Conservation (phyloP, 2,888 invertebrate genomes). For the Ophonus ardosiacus region DNA sequence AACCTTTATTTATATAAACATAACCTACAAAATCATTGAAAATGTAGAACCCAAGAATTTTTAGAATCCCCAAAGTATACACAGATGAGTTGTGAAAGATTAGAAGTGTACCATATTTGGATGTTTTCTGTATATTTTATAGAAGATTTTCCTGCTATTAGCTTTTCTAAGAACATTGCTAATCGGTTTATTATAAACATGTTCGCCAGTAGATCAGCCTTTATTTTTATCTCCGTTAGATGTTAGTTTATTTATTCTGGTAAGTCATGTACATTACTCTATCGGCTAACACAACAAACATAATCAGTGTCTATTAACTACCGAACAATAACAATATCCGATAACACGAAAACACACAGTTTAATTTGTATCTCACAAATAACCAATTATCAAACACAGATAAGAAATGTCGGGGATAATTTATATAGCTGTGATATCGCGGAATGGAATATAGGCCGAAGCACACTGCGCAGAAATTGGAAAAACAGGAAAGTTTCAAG, state of each 20-base stretch:
- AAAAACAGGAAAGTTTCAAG: no score
- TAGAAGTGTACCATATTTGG: no score
- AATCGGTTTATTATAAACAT: neutral
- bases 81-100: no score
- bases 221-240: conserved; percentile 12
- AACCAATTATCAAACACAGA: conserved; percentile 25
- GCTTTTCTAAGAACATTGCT: neutral
- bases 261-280: conserved; percentile 16
- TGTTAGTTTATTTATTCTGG: conserved; percentile 10
- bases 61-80: no score
- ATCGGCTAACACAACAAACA: conserved; percentile 8
- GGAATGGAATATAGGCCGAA: neutral
- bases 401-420: neutral
- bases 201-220: neutral
- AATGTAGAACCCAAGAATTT: neutral
- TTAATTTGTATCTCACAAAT: conserved; percentile 41
- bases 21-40: no score
- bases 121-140: no score
- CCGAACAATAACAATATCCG: conserved; percentile 27
- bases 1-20: no score
- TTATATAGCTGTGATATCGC: neutral
- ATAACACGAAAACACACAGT: conserved; percentile 35
- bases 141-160: neutral
- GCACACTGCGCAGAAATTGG: neutral
- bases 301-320: conserved; percentile 1